Evolutionary conservation across 2,888 invertebrate species (phyloP).

Genomic region (Drosophila leonis): DNA sequence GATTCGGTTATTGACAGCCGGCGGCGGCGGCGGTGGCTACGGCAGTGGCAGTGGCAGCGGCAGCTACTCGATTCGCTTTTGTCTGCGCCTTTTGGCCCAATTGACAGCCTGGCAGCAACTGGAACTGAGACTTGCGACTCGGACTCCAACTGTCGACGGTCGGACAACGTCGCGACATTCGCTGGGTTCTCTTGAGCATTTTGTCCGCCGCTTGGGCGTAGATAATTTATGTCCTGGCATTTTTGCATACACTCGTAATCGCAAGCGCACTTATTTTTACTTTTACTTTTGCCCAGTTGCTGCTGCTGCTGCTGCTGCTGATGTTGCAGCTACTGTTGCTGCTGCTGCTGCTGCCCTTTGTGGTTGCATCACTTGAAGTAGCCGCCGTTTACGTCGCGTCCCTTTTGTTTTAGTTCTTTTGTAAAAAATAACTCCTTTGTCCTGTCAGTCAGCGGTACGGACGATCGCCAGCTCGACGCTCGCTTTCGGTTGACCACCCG

Average conservation of each 20-base stretch:
- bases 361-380: constrained; percentile 59
- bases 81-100: constrained; percentile 45
- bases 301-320: constrained; percentile 18
- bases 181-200: constrained; percentile 43
- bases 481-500: constrained; percentile 65
- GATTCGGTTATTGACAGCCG: constrained; percentile 74
- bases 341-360: constrained; percentile 42
- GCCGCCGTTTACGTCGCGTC: constrained; percentile 44
- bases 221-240: constrained; percentile 78
- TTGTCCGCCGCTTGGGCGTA: constrained; percentile 74
- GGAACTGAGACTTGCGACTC: constrained; percentile 19
- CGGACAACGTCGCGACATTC: constrained; percentile 14
- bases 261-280: constrained; percentile 65
- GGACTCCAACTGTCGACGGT: constrained; percentile 31
- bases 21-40: constrained; percentile 6
- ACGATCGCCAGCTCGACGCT: constrained; percentile 44
- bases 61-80: constrained; percentile 28
- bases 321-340: constrained; percentile 23
- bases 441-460: constrained; percentile 79
- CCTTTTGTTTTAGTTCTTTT: constrained; percentile 70
- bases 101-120: constrained; percentile 62
- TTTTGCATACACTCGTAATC: constrained; percentile 67
- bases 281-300: constrained; percentile 72
- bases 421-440: constrained; percentile 84
- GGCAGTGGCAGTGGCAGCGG: constrained; percentile 10